phyloP scores from a whole-genome alignment of 2,888 invertebrate species.

The Sussaba pulchella region DNA sequence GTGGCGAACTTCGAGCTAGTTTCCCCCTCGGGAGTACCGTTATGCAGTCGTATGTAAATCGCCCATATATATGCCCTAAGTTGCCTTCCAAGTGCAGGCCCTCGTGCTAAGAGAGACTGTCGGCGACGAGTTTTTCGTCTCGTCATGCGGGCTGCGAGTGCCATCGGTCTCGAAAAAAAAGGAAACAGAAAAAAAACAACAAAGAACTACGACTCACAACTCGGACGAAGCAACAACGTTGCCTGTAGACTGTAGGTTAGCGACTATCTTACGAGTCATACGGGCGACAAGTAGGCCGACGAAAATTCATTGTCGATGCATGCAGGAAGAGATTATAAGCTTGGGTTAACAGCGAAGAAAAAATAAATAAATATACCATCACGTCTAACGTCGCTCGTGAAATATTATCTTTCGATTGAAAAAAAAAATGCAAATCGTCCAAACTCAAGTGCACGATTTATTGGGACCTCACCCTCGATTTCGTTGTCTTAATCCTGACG shows the following conservation, averaged over 20 bases:
- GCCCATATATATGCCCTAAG: slow-evolving; percentile 83
- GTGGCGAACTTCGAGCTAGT: slow-evolving; percentile 65
- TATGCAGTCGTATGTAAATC: slow-evolving; percentile 81
- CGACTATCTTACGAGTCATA: slow-evolving; percentile 80
- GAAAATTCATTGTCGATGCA: slow-evolving; percentile 76
- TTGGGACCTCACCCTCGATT: slow-evolving; percentile 9
- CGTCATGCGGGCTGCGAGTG: slow-evolving; percentile 79
- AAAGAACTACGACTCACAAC: slow-evolving; percentile 66
- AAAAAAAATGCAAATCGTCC: not conserved
- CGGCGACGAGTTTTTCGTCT: slow-evolving; percentile 61
- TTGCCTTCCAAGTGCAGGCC: slow-evolving; percentile 76
- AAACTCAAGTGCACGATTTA: slow-evolving; percentile 10
- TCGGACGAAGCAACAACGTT: slow-evolving; percentile 66
- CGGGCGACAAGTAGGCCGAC: slow-evolving; percentile 83
- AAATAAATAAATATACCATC: no score
- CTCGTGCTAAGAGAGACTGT: slow-evolving; percentile 60
- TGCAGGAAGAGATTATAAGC: slow-evolving; percentile 61
- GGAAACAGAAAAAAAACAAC: no score
- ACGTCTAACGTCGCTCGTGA: no score
- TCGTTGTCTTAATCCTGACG: slow-evolving; percentile 67
- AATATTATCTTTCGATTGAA: no score
- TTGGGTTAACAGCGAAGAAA: slow-evolving; percentile 37
- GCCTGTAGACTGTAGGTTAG: slow-evolving; percentile 34
- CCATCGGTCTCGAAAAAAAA: slow-evolving; percentile 48
- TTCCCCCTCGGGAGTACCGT: slow-evolving; percentile 69